Evolutionary conservation across 2,797 vertebrate genomes (phyloP), one percentile per base, ranked within the genome.

Genomic region (Spheniscus humboldti): DNA sequence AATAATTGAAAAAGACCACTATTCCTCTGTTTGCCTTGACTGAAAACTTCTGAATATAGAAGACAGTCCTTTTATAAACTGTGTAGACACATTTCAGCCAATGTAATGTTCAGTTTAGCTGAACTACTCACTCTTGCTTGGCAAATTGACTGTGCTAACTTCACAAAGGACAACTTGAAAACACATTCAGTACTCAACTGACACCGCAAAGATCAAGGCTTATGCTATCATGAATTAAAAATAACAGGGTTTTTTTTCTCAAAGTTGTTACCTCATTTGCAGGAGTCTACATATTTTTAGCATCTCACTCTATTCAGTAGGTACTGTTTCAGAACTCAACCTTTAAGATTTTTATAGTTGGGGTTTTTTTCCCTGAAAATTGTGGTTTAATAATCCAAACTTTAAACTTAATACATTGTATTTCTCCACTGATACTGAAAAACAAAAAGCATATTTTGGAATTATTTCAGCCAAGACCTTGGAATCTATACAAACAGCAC

Each of bases 361-460:
- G 76, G 89, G 73, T 78, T 89, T 81, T 92, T 97, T 96, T 90
- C 94, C 84, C 78, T 94, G 85, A 91, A 97, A 96, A 96, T 50
- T 95, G 68, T 80, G 69, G 76, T 96, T 92, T 74, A 97, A 92
- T 92, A 90, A 86, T 57, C 69, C 83, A 78, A 83, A 47, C 74
- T 97, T 96, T 96, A 96, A 94, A 92, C 69, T 87, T 50, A 66
- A 76, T 63, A 79, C 31, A 94, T 96, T 97, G 96, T 93, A 94
- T 95, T 97, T 96, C 95, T 94, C 97, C 93, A 91, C 77, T 92
- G 95, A 95, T 84, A 57, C 13, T 97, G 85, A 91, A 91, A 97
- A 98, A 93, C 63, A 78, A 92, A 92, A 94, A 91, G 73, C 50
- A 96, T 96, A 96, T 76, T 60, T 79, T 88, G 66, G 50, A 95